Evolutionary conservation across 2,797 vertebrate species (phyloP).

Genomic region (Spheniscus humboldti): DNA sequence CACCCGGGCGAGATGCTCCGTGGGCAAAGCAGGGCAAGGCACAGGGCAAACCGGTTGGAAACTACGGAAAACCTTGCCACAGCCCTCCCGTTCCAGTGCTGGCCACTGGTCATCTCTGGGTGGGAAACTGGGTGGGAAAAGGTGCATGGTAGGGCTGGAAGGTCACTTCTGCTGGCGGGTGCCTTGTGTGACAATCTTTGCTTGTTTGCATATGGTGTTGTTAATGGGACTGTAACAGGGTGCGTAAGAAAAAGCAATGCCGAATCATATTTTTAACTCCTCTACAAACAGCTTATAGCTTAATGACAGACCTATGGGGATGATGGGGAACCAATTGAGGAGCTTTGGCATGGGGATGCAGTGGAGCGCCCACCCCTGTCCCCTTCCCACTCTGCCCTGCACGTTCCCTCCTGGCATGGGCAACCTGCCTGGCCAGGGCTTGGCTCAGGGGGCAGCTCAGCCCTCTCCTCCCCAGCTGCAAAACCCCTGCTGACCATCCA

Average conservation of each 20-base stretch:
- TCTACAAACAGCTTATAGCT: background rate
- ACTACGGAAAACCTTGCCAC: background rate
- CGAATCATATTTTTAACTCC: background rate
- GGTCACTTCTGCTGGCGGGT: background rate
- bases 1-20: rapidly evolving
- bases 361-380: background rate
- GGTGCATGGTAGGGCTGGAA: background rate
- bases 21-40: background rate
- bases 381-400: background rate
- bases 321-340: background rate
- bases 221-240: background rate
- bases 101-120: background rate
- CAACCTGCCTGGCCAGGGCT: background rate
- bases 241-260: rapidly evolving
- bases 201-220: background rate
- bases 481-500: rapidly evolving
- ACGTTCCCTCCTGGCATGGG: background rate
- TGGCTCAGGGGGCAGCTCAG: background rate
- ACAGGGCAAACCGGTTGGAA: rapidly evolving
- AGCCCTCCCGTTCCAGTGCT: background rate
- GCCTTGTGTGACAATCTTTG: background rate
- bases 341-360: rapidly evolving
- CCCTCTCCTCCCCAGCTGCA: background rate
- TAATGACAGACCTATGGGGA: background rate
- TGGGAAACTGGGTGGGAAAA: background rate